Evolutionary conservation across 2,888 invertebrate species (phyloP).

Genomic region (Cephus nigrinus): DNA sequence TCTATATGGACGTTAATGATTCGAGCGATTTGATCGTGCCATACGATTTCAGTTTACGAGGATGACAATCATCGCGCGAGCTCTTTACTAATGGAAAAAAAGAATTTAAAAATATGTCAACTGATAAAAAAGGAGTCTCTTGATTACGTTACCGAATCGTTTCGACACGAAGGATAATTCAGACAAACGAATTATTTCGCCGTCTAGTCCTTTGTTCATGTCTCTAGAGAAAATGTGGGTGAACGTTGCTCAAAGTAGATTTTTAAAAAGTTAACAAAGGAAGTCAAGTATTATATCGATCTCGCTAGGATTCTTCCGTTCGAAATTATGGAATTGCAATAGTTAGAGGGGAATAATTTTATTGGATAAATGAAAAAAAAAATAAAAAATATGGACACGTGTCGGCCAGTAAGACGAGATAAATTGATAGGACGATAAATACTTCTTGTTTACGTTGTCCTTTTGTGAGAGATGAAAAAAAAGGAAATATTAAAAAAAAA

Average conservation of each 20-base stretch:
- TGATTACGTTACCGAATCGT: background rate
- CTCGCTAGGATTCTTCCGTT: background rate
- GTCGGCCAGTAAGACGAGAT: background rate
- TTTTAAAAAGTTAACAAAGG: conserved; percentile 27
- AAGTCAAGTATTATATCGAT: background rate
- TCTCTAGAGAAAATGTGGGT: conserved; percentile 32
- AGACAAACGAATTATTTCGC: background rate
- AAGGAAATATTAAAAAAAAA: background rate
- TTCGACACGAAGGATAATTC: background rate
- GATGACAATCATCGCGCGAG: conserved; percentile 52
- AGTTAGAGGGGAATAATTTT: background rate
- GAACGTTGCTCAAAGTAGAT: conserved; percentile 55
- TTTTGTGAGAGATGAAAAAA: background rate
- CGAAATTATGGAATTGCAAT: background rate
- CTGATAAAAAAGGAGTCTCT: background rate
- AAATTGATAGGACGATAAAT: background rate
- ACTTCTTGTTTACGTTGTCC: background rate
- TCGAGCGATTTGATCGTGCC: conserved; percentile 38
- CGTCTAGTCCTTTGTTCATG: conserved; percentile 32
- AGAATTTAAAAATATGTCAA: background rate
- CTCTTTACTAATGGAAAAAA: background rate
- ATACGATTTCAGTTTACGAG: conserved; percentile 38
- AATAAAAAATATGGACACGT: background rate
- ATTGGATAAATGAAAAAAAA: background rate
- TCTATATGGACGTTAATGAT: conserved; percentile 17